These are phyloP conservation scores for Hypsopygia costalis DNA, from an alignment of 2,888 invertebrate species.

Conservation along the genomic window DNA sequence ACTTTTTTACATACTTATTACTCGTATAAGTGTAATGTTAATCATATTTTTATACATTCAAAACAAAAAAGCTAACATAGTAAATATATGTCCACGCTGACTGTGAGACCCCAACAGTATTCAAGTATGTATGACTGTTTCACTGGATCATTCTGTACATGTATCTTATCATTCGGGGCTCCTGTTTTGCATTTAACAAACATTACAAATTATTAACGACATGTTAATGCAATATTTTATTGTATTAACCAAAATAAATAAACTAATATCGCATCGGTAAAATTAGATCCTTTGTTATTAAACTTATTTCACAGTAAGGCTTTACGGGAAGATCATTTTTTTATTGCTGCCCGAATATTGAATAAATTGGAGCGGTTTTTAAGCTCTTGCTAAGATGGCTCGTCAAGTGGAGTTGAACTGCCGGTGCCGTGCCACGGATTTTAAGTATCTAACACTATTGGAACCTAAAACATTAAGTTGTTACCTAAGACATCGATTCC, in stretches of 20 bases:
- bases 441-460: no score
- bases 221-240: conserved; percentile 20
- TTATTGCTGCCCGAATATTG: not conserved
- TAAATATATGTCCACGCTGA: not conserved
- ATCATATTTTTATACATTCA: no score
- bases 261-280: conserved; percentile 9
- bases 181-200: conserved; percentile 29
- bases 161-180: conserved; percentile 27
- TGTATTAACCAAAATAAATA: conserved; percentile 2
- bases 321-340: not conserved
- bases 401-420: no score
- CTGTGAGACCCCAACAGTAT: conserved; percentile 1
- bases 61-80: no score
- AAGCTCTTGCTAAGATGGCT: no score
- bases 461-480: no score
- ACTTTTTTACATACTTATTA: no score
- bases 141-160: conserved; percentile 21
- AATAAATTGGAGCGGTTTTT: not conserved
- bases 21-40: no score
- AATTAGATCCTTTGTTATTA: not conserved
- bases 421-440: no score
- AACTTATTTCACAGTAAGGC: not conserved
- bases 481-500: no score
- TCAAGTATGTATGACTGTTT: conserved; percentile 20
- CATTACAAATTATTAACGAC: conserved; percentile 21